Base-by-base conservation (phyloP, 1,140 invertebrate species). In the Lysiphlebus fabarum region DNA sequence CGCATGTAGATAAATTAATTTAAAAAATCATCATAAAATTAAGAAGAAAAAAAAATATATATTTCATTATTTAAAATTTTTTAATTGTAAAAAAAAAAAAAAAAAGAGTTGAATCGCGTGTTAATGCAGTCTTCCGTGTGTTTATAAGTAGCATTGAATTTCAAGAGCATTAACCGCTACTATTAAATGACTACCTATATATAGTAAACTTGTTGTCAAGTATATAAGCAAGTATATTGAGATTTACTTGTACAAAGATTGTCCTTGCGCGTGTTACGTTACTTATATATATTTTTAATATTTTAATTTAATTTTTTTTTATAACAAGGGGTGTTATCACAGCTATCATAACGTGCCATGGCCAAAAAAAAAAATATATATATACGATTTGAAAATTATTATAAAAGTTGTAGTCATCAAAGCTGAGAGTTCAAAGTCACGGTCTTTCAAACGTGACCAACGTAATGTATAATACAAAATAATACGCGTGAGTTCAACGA, bases 401-500 rank as follows among this genome's bases (percentile, higher is more conserved):
- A 26, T 26, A 26, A 26, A 26, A 26, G 17, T 26, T 26, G 45
- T 11, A 49, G 33, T 49, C 48, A 49, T 49, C n/a, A 33, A 49
- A 26, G 43, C 37, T 33, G 43, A 34, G 50, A 65, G 66, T 71
- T 71, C 64, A 70, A 70, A 70, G 68, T 68, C 68, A 68, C 58
- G 70, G 65, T 62, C 65, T 34, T 54, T 48, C 34, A 41, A 45
- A 54, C 51, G 58, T 54, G 50, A 59, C 58, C 58, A 51, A 59
- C 33, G 58, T 47, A 59, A 47, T 36, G 6, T 45, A 45, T 36
- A 26, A 26, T 1, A 26, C 17, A 26, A 26, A 26, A 26, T 26
- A 26, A 26, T 26, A 26, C 17, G 17, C 17, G 17, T 26, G 17
- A 26, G 17, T 26, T 26, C 17, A 26, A 26, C 17, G 17, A 42